Conservation (phyloP, 2,797 vertebrate genomes). For the Prionace glauca region DNA sequence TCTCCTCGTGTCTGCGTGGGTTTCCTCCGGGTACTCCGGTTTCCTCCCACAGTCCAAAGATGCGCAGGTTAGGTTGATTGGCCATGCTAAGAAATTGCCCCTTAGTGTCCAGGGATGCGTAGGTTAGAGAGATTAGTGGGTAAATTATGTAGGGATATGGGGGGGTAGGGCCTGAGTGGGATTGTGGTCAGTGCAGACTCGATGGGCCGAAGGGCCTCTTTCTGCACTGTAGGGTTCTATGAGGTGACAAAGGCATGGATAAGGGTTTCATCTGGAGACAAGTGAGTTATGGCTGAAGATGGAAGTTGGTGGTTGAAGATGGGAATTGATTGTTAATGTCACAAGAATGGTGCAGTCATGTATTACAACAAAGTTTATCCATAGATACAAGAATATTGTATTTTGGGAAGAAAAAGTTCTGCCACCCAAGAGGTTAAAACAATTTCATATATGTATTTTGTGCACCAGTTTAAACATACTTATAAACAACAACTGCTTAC, state of each 20-base stretch:
- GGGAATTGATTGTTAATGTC: not conserved
- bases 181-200: too few species aligned
- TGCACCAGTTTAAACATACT: not conserved
- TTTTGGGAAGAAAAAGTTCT: constrained; percentile 12
- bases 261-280: not conserved
- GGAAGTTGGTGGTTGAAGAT: not conserved
- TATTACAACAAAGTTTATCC: not conserved
- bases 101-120: too few species aligned
- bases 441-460: not conserved
- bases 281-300: not conserved
- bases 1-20: too few species aligned
- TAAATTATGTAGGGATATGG: too few species aligned
- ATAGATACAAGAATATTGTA: not conserved
- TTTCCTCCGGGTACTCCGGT: too few species aligned
- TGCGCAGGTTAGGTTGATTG: too few species aligned
- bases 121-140: too few species aligned
- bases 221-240: too few species aligned
- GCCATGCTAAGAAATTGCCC: too few species aligned
- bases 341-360: not conserved
- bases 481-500: not conserved
- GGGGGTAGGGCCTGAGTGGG: too few species aligned
- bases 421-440: not conserved
- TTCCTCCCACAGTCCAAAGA: too few species aligned
- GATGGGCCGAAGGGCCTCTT: too few species aligned
- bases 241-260: not conserved